These are phyloP conservation scores for Apamea anceps DNA, from an alignment of 2,888 invertebrate species.

Conservation along the genomic window DNA sequence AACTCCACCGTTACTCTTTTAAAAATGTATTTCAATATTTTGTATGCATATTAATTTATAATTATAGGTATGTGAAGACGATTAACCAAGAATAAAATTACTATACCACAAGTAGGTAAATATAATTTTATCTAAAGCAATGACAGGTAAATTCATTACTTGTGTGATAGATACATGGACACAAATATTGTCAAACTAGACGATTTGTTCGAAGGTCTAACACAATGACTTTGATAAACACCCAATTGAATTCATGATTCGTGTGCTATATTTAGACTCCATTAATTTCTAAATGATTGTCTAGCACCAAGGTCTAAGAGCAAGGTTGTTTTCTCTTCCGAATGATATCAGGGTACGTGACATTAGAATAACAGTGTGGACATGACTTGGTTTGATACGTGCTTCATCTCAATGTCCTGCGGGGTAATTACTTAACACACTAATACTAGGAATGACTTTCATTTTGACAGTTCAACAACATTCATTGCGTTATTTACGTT, in stretches of 20 bases:
- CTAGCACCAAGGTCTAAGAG: slow-evolving; percentile 12
- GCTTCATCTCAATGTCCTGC: not conserved
- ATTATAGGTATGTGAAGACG: no score
- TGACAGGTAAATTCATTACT: no score
- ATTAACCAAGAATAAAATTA: no score
- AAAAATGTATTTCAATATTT: no score
- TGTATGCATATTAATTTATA: no score
- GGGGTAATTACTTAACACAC: not conserved
- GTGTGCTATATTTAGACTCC: not conserved
- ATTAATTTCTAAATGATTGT: not conserved
- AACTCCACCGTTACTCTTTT: no score
- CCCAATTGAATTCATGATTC: not conserved
- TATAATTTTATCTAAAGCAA: no score
- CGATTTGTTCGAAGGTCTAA: not conserved
- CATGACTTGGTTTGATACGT: not conserved
- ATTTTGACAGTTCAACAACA: no score
- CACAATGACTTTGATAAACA: not conserved
- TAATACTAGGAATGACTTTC: not conserved
- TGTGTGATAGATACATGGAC: not conserved
- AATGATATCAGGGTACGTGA: slow-evolving; percentile 10
- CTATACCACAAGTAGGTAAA: no score
- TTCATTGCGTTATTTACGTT: no score
- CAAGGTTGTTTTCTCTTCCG: slow-evolving; percentile 31
- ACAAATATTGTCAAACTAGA: not conserved
- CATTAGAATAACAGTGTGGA: not conserved